Percentiles rank a stretch among this genome's conserved stretches.
Evolutionary conservation across 2,797 vertebrate genomes (phyloP).

Genomic region (Fratercula arctica): DNA sequence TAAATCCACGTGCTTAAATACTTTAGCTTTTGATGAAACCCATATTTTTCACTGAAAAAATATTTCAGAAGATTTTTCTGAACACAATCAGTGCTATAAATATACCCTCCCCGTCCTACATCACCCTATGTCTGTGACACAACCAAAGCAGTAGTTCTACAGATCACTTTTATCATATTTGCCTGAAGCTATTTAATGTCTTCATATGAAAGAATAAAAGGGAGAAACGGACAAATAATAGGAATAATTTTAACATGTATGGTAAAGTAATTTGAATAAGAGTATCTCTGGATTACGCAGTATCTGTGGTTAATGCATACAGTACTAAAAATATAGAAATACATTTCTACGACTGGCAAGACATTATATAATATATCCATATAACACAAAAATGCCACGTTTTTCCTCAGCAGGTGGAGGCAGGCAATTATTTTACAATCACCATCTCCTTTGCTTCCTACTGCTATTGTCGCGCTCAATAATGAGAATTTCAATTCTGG

Average conservation of each 20-base stretch:
- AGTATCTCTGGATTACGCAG: background rate
- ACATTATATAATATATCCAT: background rate
- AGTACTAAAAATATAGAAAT: background rate
- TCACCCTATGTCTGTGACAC: background rate
- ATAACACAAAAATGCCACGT: background rate
- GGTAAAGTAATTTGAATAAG: background rate
- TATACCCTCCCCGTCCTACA: background rate
- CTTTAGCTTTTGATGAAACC: background rate
- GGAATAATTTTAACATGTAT: background rate
- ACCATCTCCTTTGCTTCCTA: background rate
- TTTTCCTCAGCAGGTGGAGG: background rate
- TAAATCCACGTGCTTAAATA: background rate
- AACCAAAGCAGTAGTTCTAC: background rate
- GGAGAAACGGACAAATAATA: background rate
- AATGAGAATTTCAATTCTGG: background rate
- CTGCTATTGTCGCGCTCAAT: background rate
- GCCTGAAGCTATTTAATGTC: background rate
- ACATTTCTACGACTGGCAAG: background rate
- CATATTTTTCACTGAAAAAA: background rate
- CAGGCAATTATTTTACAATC: slow-evolving; percentile 9
- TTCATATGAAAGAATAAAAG: background rate
- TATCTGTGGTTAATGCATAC: background rate
- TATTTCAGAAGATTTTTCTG: background rate
- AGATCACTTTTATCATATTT: background rate
- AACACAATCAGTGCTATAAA: background rate